Evolutionary conservation across 2,888 invertebrate species (phyloP).

Genomic region (Amiota mariae): DNA sequence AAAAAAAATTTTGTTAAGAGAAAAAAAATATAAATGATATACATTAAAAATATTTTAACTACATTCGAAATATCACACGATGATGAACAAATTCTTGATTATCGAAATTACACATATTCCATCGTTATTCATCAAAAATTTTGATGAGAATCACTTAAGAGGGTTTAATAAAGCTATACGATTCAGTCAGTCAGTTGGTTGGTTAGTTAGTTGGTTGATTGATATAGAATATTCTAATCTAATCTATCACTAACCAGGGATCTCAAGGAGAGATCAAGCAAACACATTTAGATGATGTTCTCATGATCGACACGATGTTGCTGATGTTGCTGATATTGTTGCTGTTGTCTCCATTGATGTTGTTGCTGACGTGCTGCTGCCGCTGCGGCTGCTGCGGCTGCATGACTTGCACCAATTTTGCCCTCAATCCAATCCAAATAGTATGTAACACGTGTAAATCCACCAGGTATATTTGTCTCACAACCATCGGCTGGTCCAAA

Average conservation of each 20-base stretch:
- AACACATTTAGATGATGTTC: conserved; percentile 45
- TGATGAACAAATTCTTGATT: conserved; percentile 43
- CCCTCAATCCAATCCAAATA: conserved; percentile 71
- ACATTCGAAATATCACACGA: conserved; percentile 19
- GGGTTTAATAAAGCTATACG: conserved; percentile 47
- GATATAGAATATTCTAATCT: no score
- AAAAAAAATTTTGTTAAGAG: no score
- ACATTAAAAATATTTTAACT: conserved; percentile 18
- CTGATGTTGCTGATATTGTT: conserved; percentile 29
- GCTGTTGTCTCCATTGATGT: conserved; percentile 6
- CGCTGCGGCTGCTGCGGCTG: conserved; percentile 21
- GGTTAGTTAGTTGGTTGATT: background rate
- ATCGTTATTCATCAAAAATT: conserved; percentile 55
- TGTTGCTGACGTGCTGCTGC: conserved; percentile 10
- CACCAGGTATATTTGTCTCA: conserved; percentile 69
- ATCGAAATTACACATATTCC: conserved; percentile 45
- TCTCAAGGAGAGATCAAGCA: conserved; percentile 49
- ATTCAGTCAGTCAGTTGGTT: conserved; percentile 55
- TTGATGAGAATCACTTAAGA: conserved; percentile 45
- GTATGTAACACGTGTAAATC: conserved; percentile 70
- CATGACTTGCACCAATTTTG: conserved; percentile 61
- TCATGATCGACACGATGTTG: conserved; percentile 44
- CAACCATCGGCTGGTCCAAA: conserved; percentile 71
- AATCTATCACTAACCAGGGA: conserved; percentile 23
- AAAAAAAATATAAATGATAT: conserved; percentile 10